phyloP scores from a whole-genome alignment of 2,888 invertebrate species.

The Cataglyphis livida region DNA sequence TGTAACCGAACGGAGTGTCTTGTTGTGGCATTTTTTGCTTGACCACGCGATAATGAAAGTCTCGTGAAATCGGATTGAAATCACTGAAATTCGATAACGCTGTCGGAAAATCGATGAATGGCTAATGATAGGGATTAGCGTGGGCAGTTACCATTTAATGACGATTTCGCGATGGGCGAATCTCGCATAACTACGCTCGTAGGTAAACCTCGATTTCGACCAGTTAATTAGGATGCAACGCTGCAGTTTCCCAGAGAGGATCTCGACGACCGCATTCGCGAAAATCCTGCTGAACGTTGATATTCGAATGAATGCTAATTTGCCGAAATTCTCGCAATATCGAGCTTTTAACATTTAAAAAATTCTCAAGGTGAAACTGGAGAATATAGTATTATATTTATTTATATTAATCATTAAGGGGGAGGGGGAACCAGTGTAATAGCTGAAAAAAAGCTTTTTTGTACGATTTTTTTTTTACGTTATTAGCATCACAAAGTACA shows the following conservation, averaged over 20 bases:
- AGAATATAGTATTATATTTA: not conserved
- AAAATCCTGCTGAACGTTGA: conserved; percentile 47
- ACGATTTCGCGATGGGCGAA: conserved; percentile 51
- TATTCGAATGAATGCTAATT: conserved; percentile 9
- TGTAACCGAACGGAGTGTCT: not conserved
- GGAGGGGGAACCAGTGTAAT: too few relatives aligned
- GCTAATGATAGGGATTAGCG: conserved; percentile 50
- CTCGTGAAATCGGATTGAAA: conserved; percentile 36
- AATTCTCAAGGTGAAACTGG: not conserved
- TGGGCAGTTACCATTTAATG: conserved; percentile 51
- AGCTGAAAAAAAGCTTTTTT: too few relatives aligned
- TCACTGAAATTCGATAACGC: conserved; percentile 35
- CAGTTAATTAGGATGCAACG: conserved; percentile 61
- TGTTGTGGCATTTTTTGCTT: conserved; percentile 14
- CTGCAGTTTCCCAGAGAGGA: conserved; percentile 49
- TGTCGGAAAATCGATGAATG: conserved; percentile 51
- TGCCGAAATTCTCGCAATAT: not conserved
- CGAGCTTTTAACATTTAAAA: not conserved
- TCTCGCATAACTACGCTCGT: conserved; percentile 36
- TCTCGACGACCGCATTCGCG: conserved; percentile 32
- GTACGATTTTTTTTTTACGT: too few relatives aligned
- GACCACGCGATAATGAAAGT: conserved; percentile 22
- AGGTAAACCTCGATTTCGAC: conserved; percentile 55
- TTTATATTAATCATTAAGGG: not conserved
- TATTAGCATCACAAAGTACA: too few relatives aligned